phyloP scores from a whole-genome alignment of 1,140 invertebrate genomes.

The Alviniconcha marisindica region DNA sequence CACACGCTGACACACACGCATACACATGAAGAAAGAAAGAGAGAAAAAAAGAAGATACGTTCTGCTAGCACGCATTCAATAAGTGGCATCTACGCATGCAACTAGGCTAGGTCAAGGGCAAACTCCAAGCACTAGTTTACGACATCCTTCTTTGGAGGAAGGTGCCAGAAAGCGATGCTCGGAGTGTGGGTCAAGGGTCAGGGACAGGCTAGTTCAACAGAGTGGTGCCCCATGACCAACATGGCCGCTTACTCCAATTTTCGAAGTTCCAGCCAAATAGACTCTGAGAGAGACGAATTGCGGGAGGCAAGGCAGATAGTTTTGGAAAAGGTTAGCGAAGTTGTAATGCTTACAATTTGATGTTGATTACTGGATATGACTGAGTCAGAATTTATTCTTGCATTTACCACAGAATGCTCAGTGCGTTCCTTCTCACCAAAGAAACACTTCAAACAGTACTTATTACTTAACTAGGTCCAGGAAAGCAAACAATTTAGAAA shows the following conservation, averaged over 20 bases:
- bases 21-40: too few species aligned
- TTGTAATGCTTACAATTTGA: background rate
- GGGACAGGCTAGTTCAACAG: too few species aligned
- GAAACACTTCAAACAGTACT: background rate
- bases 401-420: background rate
- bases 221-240: background rate
- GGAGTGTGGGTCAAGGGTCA: too few species aligned
- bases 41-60: too few species aligned
- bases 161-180: too few species aligned
- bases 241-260: constrained; percentile 22
- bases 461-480: background rate
- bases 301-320: constrained; percentile 1
- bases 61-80: too few species aligned
- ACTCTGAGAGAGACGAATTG: background rate
- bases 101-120: too few species aligned
- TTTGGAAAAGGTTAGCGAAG: constrained; percentile 1
- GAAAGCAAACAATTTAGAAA: background rate
- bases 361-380: background rate
- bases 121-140: too few species aligned
- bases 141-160: too few species aligned
- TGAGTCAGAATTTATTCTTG: background rate
- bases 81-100: too few species aligned
- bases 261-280: constrained; percentile 11
- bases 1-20: too few species aligned
- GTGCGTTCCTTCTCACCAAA: background rate